Conservation (phyloP, 1,140 invertebrate species). For the Dryas iulia region DNA sequence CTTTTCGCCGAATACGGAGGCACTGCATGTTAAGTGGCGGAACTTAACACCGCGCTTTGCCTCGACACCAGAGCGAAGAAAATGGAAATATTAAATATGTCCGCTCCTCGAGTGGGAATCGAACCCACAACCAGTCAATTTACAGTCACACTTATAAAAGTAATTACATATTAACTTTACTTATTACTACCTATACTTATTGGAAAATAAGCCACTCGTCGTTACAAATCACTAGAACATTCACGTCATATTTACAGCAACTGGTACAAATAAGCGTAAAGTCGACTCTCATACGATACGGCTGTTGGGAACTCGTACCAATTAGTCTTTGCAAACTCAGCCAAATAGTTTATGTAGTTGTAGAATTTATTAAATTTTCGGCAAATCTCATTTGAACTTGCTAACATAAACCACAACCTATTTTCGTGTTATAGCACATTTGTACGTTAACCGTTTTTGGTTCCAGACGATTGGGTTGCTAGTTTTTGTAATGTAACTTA, state of each 20-base stretch:
- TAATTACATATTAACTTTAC: too few species aligned
- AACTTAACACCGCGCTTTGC: too few species aligned
- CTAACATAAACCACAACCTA: not conserved
- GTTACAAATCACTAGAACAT: not conserved
- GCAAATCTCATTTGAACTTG: not conserved
- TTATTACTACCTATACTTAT: not conserved
- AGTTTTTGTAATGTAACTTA: not conserved
- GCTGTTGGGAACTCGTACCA: constrained; percentile 12
- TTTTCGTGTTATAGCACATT: not conserved
- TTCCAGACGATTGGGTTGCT: not conserved
- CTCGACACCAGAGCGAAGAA: too few species aligned
- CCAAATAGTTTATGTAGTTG: constrained; percentile 6
- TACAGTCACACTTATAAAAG: too few species aligned
- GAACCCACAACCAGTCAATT: too few species aligned
- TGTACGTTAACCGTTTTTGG: not conserved
- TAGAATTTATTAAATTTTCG: constrained; percentile 10
- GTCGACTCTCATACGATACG: not conserved
- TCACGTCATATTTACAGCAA: constrained; percentile 3
- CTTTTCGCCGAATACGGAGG: too few species aligned
- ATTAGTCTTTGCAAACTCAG: constrained; percentile 13
- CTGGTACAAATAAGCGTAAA: constrained; percentile 10
- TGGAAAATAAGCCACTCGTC: not conserved
- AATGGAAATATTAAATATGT: too few species aligned
- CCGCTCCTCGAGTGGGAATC: too few species aligned
- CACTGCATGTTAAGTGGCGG: too few species aligned